Percentiles rank a stretch among this genome's conserved stretches.
These are phyloP conservation scores for Lepus timidus DNA, from an alignment of 2,113 vertebrate species.

Conservation along the genomic window DNA sequence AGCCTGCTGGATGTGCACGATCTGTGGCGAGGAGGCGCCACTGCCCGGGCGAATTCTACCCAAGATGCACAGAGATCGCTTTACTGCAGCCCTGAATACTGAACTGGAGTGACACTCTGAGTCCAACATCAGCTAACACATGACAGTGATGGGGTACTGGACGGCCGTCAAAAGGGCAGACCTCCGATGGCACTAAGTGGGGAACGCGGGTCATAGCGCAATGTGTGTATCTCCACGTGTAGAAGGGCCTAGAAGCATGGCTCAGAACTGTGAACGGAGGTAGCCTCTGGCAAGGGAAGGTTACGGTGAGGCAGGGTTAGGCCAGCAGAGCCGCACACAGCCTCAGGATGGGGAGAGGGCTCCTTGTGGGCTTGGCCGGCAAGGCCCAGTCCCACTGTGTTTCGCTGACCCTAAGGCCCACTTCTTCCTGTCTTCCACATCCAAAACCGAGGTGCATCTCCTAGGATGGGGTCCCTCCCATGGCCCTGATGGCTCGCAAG, in stretches of 20 bases:
- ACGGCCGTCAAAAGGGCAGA: background rate
- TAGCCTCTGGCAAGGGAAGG: background rate
- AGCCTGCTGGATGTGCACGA: background rate
- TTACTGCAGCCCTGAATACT: background rate
- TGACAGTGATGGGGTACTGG: background rate
- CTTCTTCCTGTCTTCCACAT: too few relatives aligned
- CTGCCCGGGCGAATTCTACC: background rate
- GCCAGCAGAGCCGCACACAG: too few relatives aligned
- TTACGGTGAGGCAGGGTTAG: too few relatives aligned
- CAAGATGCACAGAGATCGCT: background rate
- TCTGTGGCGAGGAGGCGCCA: background rate
- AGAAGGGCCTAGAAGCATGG: background rate
- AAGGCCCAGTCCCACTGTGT: too few relatives aligned
- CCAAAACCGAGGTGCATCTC: too few relatives aligned
- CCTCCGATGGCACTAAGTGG: background rate
- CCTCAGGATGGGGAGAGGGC: too few relatives aligned
- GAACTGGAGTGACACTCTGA: background rate
- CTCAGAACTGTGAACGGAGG: background rate
- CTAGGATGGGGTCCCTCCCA: background rate
- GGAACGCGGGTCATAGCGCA: too few relatives aligned
- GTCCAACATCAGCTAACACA: background rate
- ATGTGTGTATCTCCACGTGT: background rate
- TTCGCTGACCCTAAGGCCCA: too few relatives aligned
- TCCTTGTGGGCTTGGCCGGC: too few relatives aligned
- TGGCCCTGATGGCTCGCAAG: background rate